Conservation (phyloP, 2,888 invertebrate species). For the Apoderus coryli region DNA sequence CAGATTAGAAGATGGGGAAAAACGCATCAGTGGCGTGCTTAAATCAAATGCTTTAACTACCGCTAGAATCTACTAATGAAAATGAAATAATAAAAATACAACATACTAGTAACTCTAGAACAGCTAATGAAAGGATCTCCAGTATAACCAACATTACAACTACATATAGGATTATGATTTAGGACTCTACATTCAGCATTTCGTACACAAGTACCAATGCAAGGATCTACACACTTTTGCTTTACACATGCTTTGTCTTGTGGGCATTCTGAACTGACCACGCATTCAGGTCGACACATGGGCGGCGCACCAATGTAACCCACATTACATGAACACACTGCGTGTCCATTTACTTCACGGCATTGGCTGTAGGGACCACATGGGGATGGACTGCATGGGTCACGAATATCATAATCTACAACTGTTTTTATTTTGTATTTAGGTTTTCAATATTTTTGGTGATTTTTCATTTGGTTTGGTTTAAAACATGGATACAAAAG, state of each 20-base stretch:
- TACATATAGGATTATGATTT: slow-evolving; percentile 54
- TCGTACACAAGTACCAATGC: slow-evolving; percentile 47
- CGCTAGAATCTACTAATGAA: background rate
- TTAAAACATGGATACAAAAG: too few relatives aligned
- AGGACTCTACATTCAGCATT: slow-evolving; percentile 51
- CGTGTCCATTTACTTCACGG: slow-evolving; percentile 44
- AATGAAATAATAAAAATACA: too few relatives aligned
- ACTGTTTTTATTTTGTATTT: slow-evolving; percentile 15
- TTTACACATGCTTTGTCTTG: slow-evolving; percentile 46
- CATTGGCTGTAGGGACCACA: slow-evolving; percentile 55
- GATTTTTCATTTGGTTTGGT: slow-evolving; percentile 3
- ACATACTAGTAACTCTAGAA: slow-evolving; percentile 26
- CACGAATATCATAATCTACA: slow-evolving; percentile 25
- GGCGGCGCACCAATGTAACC: slow-evolving; percentile 52
- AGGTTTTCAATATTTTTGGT: background rate
- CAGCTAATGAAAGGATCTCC: slow-evolving; percentile 50
- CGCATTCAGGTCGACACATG: slow-evolving; percentile 49
- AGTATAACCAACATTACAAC: slow-evolving; percentile 44
- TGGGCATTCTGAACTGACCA: slow-evolving; percentile 50
- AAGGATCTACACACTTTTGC: slow-evolving; percentile 52
- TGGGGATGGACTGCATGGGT: slow-evolving; percentile 48
- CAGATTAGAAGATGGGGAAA: too few relatives aligned
- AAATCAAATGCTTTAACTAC: too few relatives aligned
- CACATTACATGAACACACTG: slow-evolving; percentile 45
- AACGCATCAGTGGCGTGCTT: too few relatives aligned